Percentiles rank a stretch among this genome's conserved stretches.
These are phyloP conservation scores for Enteromius thamalakanensis DNA, from an alignment of 2,797 vertebrate species.

Conservation along the genomic window DNA sequence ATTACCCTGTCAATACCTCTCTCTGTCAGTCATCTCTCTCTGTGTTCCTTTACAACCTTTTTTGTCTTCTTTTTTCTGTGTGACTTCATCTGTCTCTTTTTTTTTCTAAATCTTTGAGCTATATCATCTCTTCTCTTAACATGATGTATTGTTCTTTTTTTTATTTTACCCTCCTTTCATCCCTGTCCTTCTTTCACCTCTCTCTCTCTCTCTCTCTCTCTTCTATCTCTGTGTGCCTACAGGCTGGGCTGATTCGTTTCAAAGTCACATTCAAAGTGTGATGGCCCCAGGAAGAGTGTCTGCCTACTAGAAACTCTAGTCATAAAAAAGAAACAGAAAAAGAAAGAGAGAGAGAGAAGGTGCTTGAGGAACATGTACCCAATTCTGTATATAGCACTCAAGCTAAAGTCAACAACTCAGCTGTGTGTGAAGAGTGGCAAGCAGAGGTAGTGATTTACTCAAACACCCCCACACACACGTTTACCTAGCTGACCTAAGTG, in stretches of 20 bases:
- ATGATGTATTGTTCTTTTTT: conserved; percentile 34
- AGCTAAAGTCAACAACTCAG: conserved; percentile 48
- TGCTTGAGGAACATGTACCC: neutral
- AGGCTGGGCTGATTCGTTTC: conserved; percentile 47
- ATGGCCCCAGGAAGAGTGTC: conserved; percentile 28
- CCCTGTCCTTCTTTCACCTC: conserved; percentile 17
- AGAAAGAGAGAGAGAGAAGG: neutral
- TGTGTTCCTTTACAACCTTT: conserved; percentile 4
- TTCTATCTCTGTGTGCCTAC: conserved; percentile 28
- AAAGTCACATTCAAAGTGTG: conserved; percentile 48
- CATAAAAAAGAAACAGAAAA: neutral
- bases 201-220: conserved; percentile 26
- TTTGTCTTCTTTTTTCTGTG: conserved; percentile 44
- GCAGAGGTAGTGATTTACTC: conserved; percentile 49
- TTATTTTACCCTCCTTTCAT: conserved; percentile 23
- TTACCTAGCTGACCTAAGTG: conserved; percentile 12
- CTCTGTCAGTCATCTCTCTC: conserved; percentile 74
- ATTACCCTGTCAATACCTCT: conserved; percentile 76
- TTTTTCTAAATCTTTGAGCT: conserved; percentile 14
- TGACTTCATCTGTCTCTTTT: conserved; percentile 57
- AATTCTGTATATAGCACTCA: conserved; percentile 31
- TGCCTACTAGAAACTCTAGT: conserved; percentile 48
- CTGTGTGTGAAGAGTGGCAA: conserved; percentile 42
- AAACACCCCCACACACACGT: conserved; percentile 30
- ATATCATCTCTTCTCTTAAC: conserved; percentile 38